Evolutionary conservation across 2,888 invertebrate species (phyloP).

Genomic region (Drosophila pseudotakahashii): DNA sequence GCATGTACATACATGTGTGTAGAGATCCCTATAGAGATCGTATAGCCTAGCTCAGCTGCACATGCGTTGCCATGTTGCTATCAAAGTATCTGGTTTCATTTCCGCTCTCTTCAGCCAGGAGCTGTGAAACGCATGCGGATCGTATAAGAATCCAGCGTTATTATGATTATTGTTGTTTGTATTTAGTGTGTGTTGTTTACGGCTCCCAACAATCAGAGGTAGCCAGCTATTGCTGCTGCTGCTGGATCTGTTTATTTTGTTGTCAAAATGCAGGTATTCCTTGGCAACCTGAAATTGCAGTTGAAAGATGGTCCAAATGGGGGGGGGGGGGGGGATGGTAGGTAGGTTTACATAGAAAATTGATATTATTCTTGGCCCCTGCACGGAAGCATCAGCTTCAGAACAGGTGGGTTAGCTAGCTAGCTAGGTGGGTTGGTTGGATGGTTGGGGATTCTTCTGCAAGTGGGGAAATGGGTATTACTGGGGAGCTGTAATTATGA

Average conservation of each 20-base stretch:
- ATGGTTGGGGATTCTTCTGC: not conserved
- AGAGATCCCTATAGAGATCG: conserved; percentile 1
- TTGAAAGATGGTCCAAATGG: conserved; percentile 22
- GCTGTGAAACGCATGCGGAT: conserved; percentile 64
- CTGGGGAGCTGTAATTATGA: conserved; percentile 71
- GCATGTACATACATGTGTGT: conserved; percentile 15
- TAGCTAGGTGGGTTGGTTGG: conserved; percentile 7
- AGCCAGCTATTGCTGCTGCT: conserved; percentile 24
- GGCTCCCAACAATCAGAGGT: conserved; percentile 74
- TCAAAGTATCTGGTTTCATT: conserved; percentile 83
- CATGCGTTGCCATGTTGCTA: conserved; percentile 58
- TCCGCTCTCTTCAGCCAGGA: conserved; percentile 77
- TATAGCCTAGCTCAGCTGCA: conserved; percentile 22
- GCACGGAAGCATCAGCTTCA: conserved; percentile 70
- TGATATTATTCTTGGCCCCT: conserved; percentile 75
- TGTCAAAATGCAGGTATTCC: conserved; percentile 76
- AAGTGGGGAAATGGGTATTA: conserved; percentile 1
- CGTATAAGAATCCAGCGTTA: conserved; percentile 13
- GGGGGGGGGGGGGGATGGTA: not conserved
- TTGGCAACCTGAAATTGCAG: conserved; percentile 35
- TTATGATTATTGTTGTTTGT: conserved; percentile 63
- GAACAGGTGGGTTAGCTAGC: conserved; percentile 62
- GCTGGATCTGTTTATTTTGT: conserved; percentile 75
- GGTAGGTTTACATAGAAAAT: conserved; percentile 71
- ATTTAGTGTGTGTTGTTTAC: conserved; percentile 65